These are phyloP conservation scores for Petrocephalus microphthalmus DNA, from an alignment of 2,113 vertebrate genomes.

Conservation along the genomic window DNA sequence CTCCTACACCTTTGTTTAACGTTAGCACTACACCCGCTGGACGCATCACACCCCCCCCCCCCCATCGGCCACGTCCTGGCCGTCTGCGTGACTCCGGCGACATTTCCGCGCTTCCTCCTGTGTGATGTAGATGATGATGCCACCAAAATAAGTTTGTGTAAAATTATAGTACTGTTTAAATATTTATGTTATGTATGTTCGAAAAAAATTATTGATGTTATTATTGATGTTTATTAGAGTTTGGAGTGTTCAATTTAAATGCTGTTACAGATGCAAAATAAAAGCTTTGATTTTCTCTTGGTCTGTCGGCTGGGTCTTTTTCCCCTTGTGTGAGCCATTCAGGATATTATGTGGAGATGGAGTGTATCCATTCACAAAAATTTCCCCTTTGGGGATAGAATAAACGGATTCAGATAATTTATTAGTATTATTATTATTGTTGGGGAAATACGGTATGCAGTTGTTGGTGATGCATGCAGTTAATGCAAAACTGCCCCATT, in stretches of 20 bases:
- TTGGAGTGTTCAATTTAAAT: neutral
- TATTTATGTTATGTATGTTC: neutral
- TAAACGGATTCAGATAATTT: neutral
- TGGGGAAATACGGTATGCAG: neutral
- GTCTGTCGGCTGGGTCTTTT: neutral
- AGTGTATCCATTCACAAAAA: no score
- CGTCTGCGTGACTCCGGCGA: neutral
- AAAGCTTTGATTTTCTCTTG: neutral
- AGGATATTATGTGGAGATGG: no score
- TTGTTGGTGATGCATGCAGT: neutral
- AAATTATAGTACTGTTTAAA: neutral
- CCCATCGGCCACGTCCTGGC: neutral
- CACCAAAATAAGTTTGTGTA: neutral
- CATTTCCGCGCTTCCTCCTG: neutral
- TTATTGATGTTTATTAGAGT: neutral
- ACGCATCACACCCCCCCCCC: neutral
- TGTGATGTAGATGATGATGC: neutral
- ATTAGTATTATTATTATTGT: neutral
- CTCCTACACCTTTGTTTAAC: neutral
- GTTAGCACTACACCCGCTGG: neutral
- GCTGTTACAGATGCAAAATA: neutral
- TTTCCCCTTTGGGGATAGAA: no score
- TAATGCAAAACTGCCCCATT: neutral
- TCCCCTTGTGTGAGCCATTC: neutral
- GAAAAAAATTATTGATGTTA: neutral